Conservation (phyloP, 2,888 invertebrate species). For the Campoletis raptor region DNA sequence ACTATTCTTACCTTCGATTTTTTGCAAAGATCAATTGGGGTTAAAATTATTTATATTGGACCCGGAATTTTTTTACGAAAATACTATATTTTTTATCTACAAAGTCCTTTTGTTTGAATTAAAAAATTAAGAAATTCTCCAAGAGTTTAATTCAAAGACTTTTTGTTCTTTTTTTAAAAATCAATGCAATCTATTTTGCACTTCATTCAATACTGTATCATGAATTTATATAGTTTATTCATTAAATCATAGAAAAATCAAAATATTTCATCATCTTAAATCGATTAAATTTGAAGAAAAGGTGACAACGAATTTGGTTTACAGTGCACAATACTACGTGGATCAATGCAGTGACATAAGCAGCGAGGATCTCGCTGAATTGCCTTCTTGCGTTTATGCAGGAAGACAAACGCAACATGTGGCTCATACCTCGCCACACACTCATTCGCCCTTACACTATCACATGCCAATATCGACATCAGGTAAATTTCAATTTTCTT, state of each 20-base stretch:
- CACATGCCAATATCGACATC: conserved; percentile 82
- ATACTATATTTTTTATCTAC: background rate
- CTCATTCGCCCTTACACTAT: conserved; percentile 82
- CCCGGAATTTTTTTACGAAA: background rate
- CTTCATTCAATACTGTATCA: background rate
- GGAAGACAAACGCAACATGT: conserved; percentile 86
- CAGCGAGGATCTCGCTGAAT: conserved; percentile 89
- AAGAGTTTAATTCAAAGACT: background rate
- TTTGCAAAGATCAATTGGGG: no score
- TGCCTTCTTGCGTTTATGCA: conserved; percentile 94
- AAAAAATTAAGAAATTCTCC: background rate
- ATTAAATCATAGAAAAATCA: background rate
- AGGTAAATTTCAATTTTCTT: conserved; percentile 74
- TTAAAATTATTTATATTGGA: background rate
- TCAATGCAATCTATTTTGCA: background rate
- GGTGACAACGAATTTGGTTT: conserved; percentile 52
- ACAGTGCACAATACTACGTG: conserved; percentile 81
- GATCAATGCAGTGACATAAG: conserved; percentile 85
- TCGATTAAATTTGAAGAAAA: background rate
- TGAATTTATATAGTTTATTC: background rate
- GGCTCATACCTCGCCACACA: conserved; percentile 79
- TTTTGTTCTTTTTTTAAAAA: background rate
- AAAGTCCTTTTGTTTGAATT: background rate
- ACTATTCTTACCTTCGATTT: background rate
- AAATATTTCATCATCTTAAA: background rate